Evolutionary conservation across 2,888 invertebrate genomes (phyloP).

Genomic region (Nomada ferruginata): DNA sequence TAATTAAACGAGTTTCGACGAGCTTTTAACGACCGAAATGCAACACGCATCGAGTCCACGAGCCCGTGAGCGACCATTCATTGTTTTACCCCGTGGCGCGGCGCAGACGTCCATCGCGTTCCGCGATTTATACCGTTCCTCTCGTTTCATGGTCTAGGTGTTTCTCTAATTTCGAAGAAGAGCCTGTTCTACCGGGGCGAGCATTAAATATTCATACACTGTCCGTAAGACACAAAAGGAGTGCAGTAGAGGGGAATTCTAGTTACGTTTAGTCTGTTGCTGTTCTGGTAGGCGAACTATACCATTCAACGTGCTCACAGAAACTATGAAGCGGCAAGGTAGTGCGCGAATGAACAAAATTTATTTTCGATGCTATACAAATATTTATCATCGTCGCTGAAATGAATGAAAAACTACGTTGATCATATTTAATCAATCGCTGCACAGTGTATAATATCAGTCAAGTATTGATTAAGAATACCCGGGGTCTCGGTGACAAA

Average conservation of each 20-base stretch:
- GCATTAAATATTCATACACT: slow-evolving; percentile 31
- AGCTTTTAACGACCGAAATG: slow-evolving; percentile 68
- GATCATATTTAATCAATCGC: slow-evolving; percentile 7
- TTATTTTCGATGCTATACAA: too few relatives aligned
- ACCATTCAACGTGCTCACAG: too few relatives aligned
- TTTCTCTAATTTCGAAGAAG: slow-evolving; percentile 36
- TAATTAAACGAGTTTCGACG: slow-evolving; percentile 73
- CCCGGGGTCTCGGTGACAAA: too few relatives aligned
- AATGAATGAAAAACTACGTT: too few relatives aligned
- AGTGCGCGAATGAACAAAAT: background rate
- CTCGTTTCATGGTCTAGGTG: slow-evolving; percentile 26
- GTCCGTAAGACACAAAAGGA: slow-evolving; percentile 21
- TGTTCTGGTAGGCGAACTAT: too few relatives aligned
- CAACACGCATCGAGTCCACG: slow-evolving; percentile 43
- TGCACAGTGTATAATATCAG: background rate
- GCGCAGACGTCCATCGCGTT: slow-evolving; percentile 18
- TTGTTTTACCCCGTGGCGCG: slow-evolving; percentile 30
- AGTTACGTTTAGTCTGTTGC: too few relatives aligned
- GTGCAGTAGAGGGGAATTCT: background rate
- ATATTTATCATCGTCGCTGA: too few relatives aligned
- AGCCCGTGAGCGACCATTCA: slow-evolving; percentile 38
- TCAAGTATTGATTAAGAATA: background rate
- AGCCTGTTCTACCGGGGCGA: background rate
- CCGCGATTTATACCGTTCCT: slow-evolving; percentile 30
- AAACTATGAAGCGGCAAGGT: too few relatives aligned